Evolutionary conservation across 2,113 vertebrate species (phyloP), one percentile per base, ranked within the genome.

Genomic region (Macrotus californicus): DNA sequence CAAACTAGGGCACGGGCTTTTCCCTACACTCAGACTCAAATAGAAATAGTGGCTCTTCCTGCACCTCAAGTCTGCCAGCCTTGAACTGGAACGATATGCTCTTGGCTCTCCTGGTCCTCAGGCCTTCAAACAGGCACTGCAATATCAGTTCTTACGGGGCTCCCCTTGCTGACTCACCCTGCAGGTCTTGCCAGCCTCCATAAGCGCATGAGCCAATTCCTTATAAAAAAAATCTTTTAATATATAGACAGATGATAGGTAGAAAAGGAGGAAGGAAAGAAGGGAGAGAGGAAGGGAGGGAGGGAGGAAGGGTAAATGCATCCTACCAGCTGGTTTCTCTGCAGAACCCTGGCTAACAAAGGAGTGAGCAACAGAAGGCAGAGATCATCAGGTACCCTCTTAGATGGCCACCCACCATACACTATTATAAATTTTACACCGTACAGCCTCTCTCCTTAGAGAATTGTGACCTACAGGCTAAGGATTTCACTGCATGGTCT

Each of bases 271-370:
- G 31, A 6, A 31, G 10, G 75, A 11, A 46, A 18, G 75, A 11
- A 9, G 18, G 43, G 31, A 6, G 9, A 5, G 29, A 0, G 12
- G 61, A 11, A 2, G n/a, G 67, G 16, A 21, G 24, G 70, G 1
- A 75, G 43, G 43, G 9, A 48, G 29, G 73, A 19, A 41, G 26
- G 5, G n/a, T 21, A 14, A 31, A 64, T 46, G 39, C n/a, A 12
- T 67, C 59, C 13, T 54, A 34, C 34, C 34, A 24, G n/a, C 54
- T 61, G 18, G 48, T 69, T 69, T 69, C 48, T 54, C 50, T n/a
- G 48, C 29, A 80, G 48, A 80, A 34, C 26, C 19, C 59, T 11
- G 16, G 36, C 87, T 18, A n/a, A 69, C 6, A 54, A 19, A 54
- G 75, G 19, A 31, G 19, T 54, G 61, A 79, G 7, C 52, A n/a